Conservation (phyloP, 2,113 vertebrate genomes). For the Hymenochirus boettgeri region DNA sequence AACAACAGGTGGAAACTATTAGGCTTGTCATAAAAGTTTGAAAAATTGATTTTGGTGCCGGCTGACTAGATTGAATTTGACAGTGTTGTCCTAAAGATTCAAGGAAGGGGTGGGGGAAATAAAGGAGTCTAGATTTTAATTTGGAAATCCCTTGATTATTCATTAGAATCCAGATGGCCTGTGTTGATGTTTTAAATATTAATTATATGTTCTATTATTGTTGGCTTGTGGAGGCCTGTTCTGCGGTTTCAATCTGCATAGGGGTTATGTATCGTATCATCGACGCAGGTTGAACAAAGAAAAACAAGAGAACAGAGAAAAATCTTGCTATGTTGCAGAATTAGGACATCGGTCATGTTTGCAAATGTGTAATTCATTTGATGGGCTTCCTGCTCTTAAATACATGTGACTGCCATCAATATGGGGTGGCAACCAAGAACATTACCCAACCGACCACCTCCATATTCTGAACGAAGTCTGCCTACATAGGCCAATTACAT, state of each 20-base stretch:
- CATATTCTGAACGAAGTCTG: too few relatives aligned
- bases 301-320: background rate
- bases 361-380: too few relatives aligned
- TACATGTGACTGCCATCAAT: too few relatives aligned
- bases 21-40: conserved; percentile 97
- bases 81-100: conserved; percentile 95
- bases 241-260: conserved; percentile 50
- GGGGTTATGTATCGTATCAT: conserved; percentile 45
- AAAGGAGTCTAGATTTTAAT: conserved; percentile 74
- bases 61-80: conserved; percentile 91
- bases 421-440: too few relatives aligned
- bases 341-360: too few relatives aligned
- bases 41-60: conserved; percentile 87
- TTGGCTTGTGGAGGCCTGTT: conserved; percentile 40
- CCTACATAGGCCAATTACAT: too few relatives aligned
- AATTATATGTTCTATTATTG: conserved; percentile 58
- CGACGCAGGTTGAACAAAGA: background rate
- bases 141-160: conserved; percentile 80
- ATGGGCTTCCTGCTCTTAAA: too few relatives aligned
- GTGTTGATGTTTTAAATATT: conserved; percentile 61
- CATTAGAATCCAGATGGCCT: conserved; percentile 84
- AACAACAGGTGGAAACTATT: conserved; percentile 94
- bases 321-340: too few relatives aligned
- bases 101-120: conserved; percentile 55
- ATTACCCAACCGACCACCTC: too few relatives aligned